These are phyloP conservation scores for Arnoldichthys spilopterus DNA, from an alignment of 2,797 vertebrate genomes.

Conservation along the genomic window DNA sequence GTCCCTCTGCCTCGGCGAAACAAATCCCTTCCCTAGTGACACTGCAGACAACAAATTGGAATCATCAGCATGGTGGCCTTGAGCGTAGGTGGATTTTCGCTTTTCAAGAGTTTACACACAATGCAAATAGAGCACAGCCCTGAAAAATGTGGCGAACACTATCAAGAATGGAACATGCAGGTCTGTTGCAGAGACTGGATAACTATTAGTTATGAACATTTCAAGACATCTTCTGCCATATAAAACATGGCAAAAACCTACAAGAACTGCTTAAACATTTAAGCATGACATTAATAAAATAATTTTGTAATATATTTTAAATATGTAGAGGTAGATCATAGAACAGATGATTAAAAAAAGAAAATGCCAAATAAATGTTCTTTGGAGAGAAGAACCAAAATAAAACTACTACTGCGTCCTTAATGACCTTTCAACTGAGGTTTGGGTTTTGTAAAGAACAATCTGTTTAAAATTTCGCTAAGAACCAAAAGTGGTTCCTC, in stretches of 20 bases:
- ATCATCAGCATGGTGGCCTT: slow-evolving; percentile 31
- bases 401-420: too few relatives aligned
- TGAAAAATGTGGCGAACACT: slow-evolving; percentile 18
- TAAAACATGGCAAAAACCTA: not conserved
- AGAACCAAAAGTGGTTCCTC: too few relatives aligned
- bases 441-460: too few relatives aligned
- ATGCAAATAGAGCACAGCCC: slow-evolving; percentile 16
- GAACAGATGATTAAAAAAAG: too few relatives aligned
- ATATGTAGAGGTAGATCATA: too few relatives aligned
- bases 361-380: too few relatives aligned
- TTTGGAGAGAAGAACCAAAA: too few relatives aligned
- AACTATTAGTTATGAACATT: slow-evolving; percentile 19
- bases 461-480: too few relatives aligned
- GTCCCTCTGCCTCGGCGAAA: not conserved
- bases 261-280: too few relatives aligned
- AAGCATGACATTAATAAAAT: too few relatives aligned
- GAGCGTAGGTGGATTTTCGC: slow-evolving; percentile 29
- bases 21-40: slow-evolving; percentile 27
- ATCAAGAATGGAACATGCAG: not conserved
- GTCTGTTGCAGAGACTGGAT: not conserved
- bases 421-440: not conserved
- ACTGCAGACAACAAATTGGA: slow-evolving; percentile 22
- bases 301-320: too few relatives aligned
- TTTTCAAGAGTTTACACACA: slow-evolving; percentile 31
- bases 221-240: not conserved